A percentile compares a stretch with the other conserved stretches of the same genome.
Conservation (phyloP, 2,888 invertebrate species). For the Meiosimyza decipiens region DNA sequence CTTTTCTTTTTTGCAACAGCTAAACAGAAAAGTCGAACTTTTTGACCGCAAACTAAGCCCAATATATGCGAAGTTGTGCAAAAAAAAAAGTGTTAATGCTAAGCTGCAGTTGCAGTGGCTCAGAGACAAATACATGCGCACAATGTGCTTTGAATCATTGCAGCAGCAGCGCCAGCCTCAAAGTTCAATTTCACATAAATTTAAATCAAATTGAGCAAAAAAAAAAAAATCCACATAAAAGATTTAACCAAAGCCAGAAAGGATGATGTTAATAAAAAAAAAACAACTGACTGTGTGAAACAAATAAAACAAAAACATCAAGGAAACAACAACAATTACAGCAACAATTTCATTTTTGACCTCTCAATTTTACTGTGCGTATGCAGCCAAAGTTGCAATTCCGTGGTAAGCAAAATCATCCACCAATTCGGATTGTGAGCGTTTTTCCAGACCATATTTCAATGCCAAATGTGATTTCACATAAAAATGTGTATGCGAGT, state of each 20-base stretch:
- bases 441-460: background rate
- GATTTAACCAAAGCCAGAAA: slow-evolving; percentile 47
- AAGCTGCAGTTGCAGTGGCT: background rate
- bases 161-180: background rate
- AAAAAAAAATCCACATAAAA: slow-evolving; percentile 46
- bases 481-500: background rate
- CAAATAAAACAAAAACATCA: slow-evolving; percentile 40
- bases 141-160: background rate
- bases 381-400: background rate
- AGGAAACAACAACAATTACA: slow-evolving; percentile 57
- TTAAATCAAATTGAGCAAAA: slow-evolving; percentile 58
- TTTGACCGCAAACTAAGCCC: slow-evolving; percentile 41
- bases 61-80: background rate
- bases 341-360: slow-evolving; percentile 59
- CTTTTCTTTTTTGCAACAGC: no score
- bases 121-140: background rate
- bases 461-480: background rate
- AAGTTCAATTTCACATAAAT: slow-evolving; percentile 54
- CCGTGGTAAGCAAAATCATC: background rate
- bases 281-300: slow-evolving; percentile 24
- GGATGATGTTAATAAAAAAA: slow-evolving; percentile 51
- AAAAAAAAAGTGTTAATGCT: background rate
- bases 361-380: slow-evolving; percentile 53
- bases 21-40: slow-evolving; percentile 28
- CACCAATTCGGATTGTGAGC: background rate